Conservation (phyloP, 2,113 vertebrate species). For the Morone saxatilis region DNA sequence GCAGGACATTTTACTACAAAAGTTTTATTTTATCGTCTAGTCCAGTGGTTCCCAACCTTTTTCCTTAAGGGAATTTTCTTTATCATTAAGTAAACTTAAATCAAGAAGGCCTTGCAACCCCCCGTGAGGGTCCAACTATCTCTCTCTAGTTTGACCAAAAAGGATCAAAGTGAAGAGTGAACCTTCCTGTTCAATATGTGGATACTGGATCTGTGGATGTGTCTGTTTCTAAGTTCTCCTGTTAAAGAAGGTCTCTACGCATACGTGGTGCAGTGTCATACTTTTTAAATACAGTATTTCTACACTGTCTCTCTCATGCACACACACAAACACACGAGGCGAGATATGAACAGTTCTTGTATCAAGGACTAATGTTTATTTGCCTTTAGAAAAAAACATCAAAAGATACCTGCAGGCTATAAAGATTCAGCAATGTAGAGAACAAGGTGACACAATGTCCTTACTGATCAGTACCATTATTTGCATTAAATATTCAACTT, state of each 20-base stretch:
- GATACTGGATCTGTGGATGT: not conserved
- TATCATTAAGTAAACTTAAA: no score
- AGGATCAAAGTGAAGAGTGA: not conserved
- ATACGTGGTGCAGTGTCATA: not conserved
- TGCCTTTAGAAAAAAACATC: slow-evolving; percentile 48
- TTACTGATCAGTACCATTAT: slow-evolving; percentile 14
- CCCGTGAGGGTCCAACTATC: no score
- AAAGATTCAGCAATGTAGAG: slow-evolving; percentile 23
- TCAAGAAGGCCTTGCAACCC: no score
- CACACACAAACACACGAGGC: not conserved
- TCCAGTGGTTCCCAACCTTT: not conserved
- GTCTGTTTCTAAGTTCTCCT: not conserved
- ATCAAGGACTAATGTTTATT: slow-evolving; percentile 50
- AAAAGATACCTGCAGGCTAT: slow-evolving; percentile 21
- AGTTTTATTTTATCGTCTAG: not conserved
- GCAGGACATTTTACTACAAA: not conserved
- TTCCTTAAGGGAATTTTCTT: no score
- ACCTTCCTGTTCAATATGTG: not conserved
- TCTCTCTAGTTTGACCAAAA: not conserved
- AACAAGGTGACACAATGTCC: slow-evolving; percentile 4
- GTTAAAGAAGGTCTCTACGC: not conserved
- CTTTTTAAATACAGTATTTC: not conserved
- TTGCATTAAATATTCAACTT: slow-evolving; percentile 37
- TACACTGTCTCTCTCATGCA: not conserved
- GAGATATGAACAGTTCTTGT: not conserved